Evolutionary conservation across 2,888 invertebrate species (phyloP), one percentile per base, ranked within the genome.

Genomic region (Meloe dianella): DNA sequence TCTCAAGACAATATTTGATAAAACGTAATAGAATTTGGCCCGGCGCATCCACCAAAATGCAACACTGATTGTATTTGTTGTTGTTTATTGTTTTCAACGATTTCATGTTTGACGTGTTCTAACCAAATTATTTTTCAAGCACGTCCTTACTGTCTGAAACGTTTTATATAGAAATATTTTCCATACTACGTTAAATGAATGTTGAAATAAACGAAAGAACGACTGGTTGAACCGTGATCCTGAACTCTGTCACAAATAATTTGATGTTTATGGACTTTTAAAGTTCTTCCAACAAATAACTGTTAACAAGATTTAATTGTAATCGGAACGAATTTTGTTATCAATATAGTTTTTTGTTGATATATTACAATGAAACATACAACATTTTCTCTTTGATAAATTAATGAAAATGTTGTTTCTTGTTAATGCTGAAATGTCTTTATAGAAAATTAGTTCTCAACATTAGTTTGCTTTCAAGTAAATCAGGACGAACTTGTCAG

Each of bases 11-110:
- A 59, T 32, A 32, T 32, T 59, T 14, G 30, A 24, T 3, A 32
- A 57, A 60, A 63, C 63, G 47, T 57, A 35, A 66, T 30, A 57
- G 38, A 58, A 38, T n/a, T 30, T 60, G 57, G 32, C 56, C 67
- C 63, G 67, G 63, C 63, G 67, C 67, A 60, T 67, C 63, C 67
- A 63, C 67, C 67, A 67, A 67, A 67, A 38, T 38, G 6, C 38
- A 38, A 38, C 32, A 38, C n/a, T 14, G n/a, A 38, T n/a, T n/a
- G n/a, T n/a, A n/a, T n/a, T n/a, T n/a, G n/a, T n/a, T n/a, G n/a
- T n/a, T n/a, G n/a, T n/a, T 38, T 38, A 12, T 10, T 32, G 9
- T 32, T 12, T 32, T 32, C 32, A 32, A 32, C 32, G 8, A 32
- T n/a, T n/a, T n/a, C n/a, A n/a, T n/a, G n/a, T n/a, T n/a, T n/a